Conservation (phyloP, 2,888 invertebrate species). For the Crossocerus cetratus region DNA sequence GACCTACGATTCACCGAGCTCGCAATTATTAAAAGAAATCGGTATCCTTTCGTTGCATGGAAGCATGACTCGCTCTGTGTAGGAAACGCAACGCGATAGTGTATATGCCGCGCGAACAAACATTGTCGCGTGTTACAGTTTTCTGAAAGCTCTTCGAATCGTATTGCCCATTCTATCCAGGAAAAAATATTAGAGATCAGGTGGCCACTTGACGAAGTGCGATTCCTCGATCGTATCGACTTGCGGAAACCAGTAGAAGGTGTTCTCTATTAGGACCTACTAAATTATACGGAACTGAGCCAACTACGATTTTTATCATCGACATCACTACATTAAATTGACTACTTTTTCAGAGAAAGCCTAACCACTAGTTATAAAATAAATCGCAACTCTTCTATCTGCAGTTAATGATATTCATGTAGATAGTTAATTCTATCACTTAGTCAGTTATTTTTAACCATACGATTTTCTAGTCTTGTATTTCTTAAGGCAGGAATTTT, state of each 20-base stretch:
- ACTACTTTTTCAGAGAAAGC: conserved; percentile 62
- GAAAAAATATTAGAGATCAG: conserved; percentile 44
- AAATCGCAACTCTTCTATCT: conserved; percentile 60
- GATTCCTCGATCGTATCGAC: conserved; percentile 9
- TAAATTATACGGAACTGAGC: conserved; percentile 41
- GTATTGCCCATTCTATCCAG: conserved; percentile 21
- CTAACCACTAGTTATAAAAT: conserved; percentile 63
- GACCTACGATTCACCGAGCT: conserved; percentile 31
- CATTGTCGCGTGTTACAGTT: conserved; percentile 12
- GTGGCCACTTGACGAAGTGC: conserved; percentile 33
- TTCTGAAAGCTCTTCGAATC: conserved; percentile 30
- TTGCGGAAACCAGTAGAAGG: conserved; percentile 20
- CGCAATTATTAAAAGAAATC: conserved; percentile 28
- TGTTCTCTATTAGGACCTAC: conserved; percentile 20
- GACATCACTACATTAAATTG: conserved; percentile 65
- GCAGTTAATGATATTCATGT: conserved; percentile 57
- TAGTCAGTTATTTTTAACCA: conserved; percentile 59
- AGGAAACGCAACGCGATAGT: conserved; percentile 28
- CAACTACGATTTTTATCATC: conserved; percentile 38
- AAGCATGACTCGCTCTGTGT: conserved; percentile 54
- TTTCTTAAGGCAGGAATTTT: conserved; percentile 76
- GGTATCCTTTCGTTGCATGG: conserved; percentile 56
- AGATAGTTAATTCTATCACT: conserved; percentile 63
- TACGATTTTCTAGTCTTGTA: conserved; percentile 73
- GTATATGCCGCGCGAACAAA: conserved; percentile 30